A percentile compares a stretch with the other conserved stretches of the same genome.
phyloP scores from a whole-genome alignment of 23 tunicate genomes.

The Aplidium turbinatum region DNA sequence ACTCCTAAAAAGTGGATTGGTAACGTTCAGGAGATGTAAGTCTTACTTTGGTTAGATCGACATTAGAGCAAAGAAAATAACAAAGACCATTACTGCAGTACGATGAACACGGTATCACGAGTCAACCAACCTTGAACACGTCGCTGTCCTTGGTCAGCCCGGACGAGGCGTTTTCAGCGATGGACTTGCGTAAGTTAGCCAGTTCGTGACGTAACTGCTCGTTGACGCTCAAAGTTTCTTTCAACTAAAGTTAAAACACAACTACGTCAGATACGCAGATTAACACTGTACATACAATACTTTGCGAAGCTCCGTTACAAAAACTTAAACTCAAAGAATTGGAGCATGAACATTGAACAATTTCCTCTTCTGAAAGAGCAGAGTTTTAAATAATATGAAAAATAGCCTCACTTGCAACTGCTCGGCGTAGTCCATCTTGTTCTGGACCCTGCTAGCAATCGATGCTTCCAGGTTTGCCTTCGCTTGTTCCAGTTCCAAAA shows the following conservation, averaged over 20 bases:
- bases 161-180: slow-evolving; percentile 53
- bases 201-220: slow-evolving; percentile 60
- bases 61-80: too few species aligned
- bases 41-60: too few species aligned
- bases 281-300: background rate
- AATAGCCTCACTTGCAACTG: slow-evolving; percentile 11
- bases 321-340: background rate
- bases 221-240: slow-evolving; percentile 44
- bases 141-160: slow-evolving; percentile 54
- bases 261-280: background rate
- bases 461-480: slow-evolving; percentile 50
- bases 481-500: slow-evolving; percentile 48
- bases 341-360: background rate
- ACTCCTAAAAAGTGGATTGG: too few species aligned
- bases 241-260: slow-evolving; percentile 25
- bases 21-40: too few species aligned
- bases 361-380: too few species aligned
- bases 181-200: slow-evolving; percentile 42
- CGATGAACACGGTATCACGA: background rate
- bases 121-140: slow-evolving; percentile 67
- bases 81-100: too few species aligned
- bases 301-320: background rate
- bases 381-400: too few species aligned
- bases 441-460: slow-evolving; percentile 47
- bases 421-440: slow-evolving; percentile 8